Evolutionary conservation across 2,888 invertebrate species (phyloP).

Genomic region (Unio delphinus): DNA sequence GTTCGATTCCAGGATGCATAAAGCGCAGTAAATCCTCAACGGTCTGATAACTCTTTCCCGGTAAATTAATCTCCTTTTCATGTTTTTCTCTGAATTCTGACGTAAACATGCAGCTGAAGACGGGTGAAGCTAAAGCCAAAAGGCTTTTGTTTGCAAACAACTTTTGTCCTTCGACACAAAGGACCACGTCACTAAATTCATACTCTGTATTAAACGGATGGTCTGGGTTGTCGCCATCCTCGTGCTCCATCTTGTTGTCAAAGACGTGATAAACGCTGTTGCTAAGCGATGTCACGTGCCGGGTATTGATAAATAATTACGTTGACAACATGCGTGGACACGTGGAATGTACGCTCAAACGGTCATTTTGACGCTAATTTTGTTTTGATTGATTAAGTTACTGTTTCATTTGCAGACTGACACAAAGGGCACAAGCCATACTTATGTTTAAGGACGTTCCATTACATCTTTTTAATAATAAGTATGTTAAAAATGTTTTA

Average conservation of each 20-base stretch:
- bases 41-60: constrained; percentile 30
- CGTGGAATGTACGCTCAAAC: too few species aligned
- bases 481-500: too few species aligned
- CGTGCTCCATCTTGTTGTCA: background rate
- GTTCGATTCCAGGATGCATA: constrained; percentile 36
- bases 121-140: constrained; percentile 41
- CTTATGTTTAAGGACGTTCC: too few species aligned
- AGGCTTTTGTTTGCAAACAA: constrained; percentile 33
- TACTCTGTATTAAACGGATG: constrained; percentile 23
- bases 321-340: too few species aligned
- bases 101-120: constrained; percentile 45
- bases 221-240: background rate
- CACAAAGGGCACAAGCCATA: too few species aligned
- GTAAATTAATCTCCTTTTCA: constrained; percentile 31
- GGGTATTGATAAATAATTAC: too few species aligned
- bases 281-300: too few species aligned
- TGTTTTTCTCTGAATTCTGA: constrained; percentile 36
- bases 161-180: constrained; percentile 27
- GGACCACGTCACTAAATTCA: constrained; percentile 27
- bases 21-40: constrained; percentile 36
- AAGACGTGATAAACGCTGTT: constrained; percentile 3
- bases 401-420: too few species aligned
- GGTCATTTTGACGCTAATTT: too few species aligned
- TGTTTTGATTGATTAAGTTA: too few species aligned
- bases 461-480: too few species aligned